Evolutionary conservation across 2,888 invertebrate species (phyloP), one percentile per base, ranked within the genome.

Genomic region (Apoda limacodes): DNA sequence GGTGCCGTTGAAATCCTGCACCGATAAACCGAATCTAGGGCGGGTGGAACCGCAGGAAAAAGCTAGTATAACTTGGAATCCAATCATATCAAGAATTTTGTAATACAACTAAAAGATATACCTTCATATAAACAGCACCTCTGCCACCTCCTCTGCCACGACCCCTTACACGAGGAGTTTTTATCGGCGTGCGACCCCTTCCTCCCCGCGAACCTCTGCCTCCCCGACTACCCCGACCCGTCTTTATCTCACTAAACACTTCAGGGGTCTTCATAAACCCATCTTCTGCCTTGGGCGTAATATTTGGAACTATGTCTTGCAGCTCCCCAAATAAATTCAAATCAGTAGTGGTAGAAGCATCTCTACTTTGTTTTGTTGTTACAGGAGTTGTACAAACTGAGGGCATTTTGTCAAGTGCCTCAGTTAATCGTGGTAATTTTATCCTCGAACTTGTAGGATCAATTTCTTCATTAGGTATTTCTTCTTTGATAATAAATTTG

Each of bases 371-470:
- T 21, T 72, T 55, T 37, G 69, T 71, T 12, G 70, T 55, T 15
- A 76, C 46, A 9, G 75, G 70, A 3, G 75, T 72, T 3, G 60
- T 46, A 35, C 68, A 69, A 3, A 54, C 45, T 3, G 60, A 59
- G 1, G 69, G 67, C 52, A 71, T 66, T 28, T 76, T 72, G 39
- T 78, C 75, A 3, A 78, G 51, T 2, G 75, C 76, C 38, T 78
- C 80, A 2, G 78, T 78, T 70, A 78, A 69, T 0, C 78, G 57
- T n/a, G 78, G 78, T 25, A 75, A 53, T 40, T 78, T 78, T 33
- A 76, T 65, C 14, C 78, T 54, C n/a, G 75, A 71, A 40, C 75
- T 74, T 2, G 68, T 78, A 2, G 76, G 75, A 46, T 80, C 80
- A 13, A 74, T 63, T 2, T 55, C 55, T 26, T 53, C 52, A 5